Evolutionary conservation across 92 coral and sea anemone genomes (phyloP), one percentile per base, ranked within the genome.

Genomic region (Heteractis magnifica): DNA sequence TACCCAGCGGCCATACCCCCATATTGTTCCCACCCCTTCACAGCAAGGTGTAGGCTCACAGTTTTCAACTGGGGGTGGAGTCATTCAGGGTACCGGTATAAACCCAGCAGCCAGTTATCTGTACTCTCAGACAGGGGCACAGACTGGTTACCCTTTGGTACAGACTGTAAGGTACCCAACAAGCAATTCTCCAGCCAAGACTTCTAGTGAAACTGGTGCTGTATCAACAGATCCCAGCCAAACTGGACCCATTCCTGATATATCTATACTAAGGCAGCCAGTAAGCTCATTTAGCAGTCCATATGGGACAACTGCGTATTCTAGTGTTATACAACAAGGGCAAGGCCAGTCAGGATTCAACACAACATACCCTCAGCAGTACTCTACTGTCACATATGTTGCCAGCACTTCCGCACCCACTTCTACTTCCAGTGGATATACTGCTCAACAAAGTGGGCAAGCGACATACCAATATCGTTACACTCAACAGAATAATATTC

Each of bases 1-100:
- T n/a, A n/a, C n/a, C n/a, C n/a, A n/a, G n/a, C n/a, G 99, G 13
- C 90, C 95, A 4, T 97, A 97, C 82, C 99, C 99, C 5, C 99
- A 97, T 83, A 94, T 97, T 60, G 94, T 97, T 8, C 94, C 98
- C 15, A 90, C 99, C 14, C 97, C 98, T 0, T 87, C 93, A 13
- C 94, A 91, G 77, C 88, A 92, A 8, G 97, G 97, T 48, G 79
- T 94, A 71, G 81, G 70, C 70, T 18, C 92, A 26, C 99, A 97
- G 83, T 94, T 82, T 56, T 86, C 93, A 79, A 80, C 95, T 9
- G 82, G 94, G 7, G 93, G 94, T 10, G 93, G 97, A 74, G 94
- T 92, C 15, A 92, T 93, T 23, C 97, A 93, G 77, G 94, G 98
- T 59, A 88, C 98, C 18, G 95, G 95, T 5, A 87, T 94, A 20